Conservation (phyloP, 2,113 vertebrate genomes). For the Daubentonia madagascariensis region DNA sequence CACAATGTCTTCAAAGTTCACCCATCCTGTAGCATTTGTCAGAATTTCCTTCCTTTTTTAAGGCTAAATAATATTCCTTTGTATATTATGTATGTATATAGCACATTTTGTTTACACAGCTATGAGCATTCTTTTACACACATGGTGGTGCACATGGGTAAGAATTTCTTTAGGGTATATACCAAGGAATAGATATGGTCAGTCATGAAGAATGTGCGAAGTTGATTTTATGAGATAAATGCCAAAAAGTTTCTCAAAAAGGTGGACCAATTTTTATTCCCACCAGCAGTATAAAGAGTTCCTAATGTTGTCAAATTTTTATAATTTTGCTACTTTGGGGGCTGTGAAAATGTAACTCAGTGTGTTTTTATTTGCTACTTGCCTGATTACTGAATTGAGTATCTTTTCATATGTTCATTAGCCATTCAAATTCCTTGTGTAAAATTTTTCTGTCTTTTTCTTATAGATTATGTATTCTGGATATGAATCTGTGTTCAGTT, state of each 20-base stretch:
- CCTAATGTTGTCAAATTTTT: conserved; percentile 11
- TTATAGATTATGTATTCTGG: not conserved
- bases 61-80: not conserved
- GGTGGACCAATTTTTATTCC: not conserved
- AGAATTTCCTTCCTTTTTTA: conserved; percentile 22
- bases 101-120: not conserved
- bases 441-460: not conserved
- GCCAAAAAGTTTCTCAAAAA: not conserved
- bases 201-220: not conserved
- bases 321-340: not conserved
- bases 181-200: not conserved
- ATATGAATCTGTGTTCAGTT: not conserved
- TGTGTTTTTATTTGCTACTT: not conserved
- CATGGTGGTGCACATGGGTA: not conserved
- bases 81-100: not conserved
- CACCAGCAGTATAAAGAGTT: not conserved
- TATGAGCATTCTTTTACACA: not conserved
- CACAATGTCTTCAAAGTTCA: not conserved
- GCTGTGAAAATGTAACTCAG: not conserved
- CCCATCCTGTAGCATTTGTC: not conserved
- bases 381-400: not conserved
- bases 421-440: not conserved
- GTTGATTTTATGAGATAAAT: not conserved
- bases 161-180: not conserved
- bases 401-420: not conserved